Evolutionary conservation across 37 sponge, comb jelly and placozoan genomes (phyloP), one percentile per base, ranked within the genome.

Genomic region (Axinella damicornis): DNA sequence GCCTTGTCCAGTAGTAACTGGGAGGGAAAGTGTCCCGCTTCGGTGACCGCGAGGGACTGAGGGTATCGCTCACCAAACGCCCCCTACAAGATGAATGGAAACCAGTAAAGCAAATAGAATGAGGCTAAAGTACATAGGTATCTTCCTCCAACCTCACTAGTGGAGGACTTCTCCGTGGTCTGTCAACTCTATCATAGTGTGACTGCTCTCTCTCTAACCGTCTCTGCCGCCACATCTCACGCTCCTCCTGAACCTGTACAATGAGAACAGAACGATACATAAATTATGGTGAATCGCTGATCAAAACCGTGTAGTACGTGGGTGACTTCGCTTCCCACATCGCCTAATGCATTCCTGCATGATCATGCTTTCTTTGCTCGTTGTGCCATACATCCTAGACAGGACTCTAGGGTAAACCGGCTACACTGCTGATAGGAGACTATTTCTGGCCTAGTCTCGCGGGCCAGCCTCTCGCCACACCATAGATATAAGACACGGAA

Each of bases 151-250:
- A 57, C 59, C 78, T 39, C 15, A 31, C 52, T 22, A 78, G n/a
- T 22, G 38, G 16, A 41, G 41, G 61, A 31, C 52, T 25, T 41
- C 41, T 56, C 69, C 28, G 19, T 20, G 0, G 60, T 18, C 24
- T 58, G 17, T 34, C 34, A 19, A 21, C n/a, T n/a, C 66, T 52
- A 5, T 30, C 41, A 17, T 64, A 63, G 55, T 56, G 27, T 32
- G 68, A 55, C 30, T 62, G 46, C 31, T 27, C 15, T 56, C n/a
- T n/a, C n/a, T 90, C 91, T 21, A 63, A 20, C 11, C 67, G 37
- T 78, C 86, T 78, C 55, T 35, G 76, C 19, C 70, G 53, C 91
- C 91, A 90, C 91, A 90, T 90, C 28, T 85, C 86, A 6, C 73
- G 40, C 52, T 90, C 86, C 77, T 90, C 91, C 69, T 81, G 81